Evolutionary conservation across 1,140 invertebrate genomes (phyloP), one percentile per base, ranked within the genome.

Genomic region (Gerris buenoi): DNA sequence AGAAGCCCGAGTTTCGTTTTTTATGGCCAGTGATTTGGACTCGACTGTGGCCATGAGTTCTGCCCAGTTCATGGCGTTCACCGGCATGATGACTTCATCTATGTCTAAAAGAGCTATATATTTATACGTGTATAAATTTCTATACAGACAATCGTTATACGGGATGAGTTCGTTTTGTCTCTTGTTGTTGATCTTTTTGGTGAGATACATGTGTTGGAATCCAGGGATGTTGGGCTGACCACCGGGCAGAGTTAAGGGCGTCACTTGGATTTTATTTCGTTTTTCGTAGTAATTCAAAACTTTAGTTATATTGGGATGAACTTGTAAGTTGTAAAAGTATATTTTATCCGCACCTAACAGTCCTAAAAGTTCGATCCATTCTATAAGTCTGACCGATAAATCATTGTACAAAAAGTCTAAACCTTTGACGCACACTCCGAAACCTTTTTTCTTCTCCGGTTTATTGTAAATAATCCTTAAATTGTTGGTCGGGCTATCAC

Each of bases 121-220:
- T 64, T 92, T 85, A 75, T 95, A 96, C 57, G 86, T 81, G 75
- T 95, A 94, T 78, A 95, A 84, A 75, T 95, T 90, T 72, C 93
- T 88, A 78, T 97, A 97, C 2, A 97, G 81, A 74, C 95, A 97
- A 75, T 97, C 95, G 77, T 97, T 97, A 80, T 97, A 97, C 0
- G 95, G 93, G 71, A 97, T 95, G 46, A 97, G 81, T 76, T 97
- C 94, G 77, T 96, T 95, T 74, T 96, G 91, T 14, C 94, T 79
- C 75, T 97, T 97, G 76, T 94, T 86, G 73, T 90, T 95, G 1
- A 89, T 87, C 76, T 91, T 92, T 75, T 91, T 91, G 60, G 89
- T 89, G 2, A 95, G 80, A 72, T 93, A 95, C 76, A 92, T 82
- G 76, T 95, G 91, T 73, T 93, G 88, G 64, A 95, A 87, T 0